A percentile compares a stretch with the other conserved stretches of the same genome.
phyloP scores from a whole-genome alignment of 2,797 vertebrate genomes.

The Oceanodroma leucorhoa region DNA sequence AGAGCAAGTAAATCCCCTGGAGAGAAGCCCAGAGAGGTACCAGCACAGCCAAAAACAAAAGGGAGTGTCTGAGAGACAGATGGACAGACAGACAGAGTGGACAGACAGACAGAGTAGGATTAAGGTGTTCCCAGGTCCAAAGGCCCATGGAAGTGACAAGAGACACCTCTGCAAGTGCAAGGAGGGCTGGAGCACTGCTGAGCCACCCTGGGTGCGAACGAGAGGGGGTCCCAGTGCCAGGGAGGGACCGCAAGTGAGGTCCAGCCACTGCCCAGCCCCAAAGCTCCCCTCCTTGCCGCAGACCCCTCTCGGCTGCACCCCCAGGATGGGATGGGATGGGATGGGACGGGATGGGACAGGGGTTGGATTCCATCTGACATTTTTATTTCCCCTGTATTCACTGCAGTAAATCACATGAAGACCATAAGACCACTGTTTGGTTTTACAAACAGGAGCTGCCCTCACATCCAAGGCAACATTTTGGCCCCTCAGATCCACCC shows the following conservation, averaged over 20 bases:
- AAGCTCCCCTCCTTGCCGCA: not conserved
- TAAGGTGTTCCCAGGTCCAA: not conserved
- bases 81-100: not conserved
- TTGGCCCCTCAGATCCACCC: rapidly evolving
- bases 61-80: not conserved
- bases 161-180: not conserved
- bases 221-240: not conserved
- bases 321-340: not conserved
- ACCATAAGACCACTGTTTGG: not conserved
- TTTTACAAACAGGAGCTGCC: not conserved
- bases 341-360: not conserved
- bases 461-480: not conserved
- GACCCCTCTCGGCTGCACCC: rapidly evolving
- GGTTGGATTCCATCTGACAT: not conserved
- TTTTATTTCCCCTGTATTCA: not conserved
- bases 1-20: not conserved
- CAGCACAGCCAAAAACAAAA: not conserved
- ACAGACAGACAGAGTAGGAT: not conserved
- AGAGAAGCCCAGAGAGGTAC: not conserved
- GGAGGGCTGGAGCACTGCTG: not conserved
- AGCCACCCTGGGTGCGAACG: rapidly evolving
- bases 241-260: not conserved
- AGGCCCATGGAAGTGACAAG: not conserved
- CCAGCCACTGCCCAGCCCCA: not conserved
- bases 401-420: not conserved